These are phyloP conservation scores for Formica exsecta DNA, from an alignment of 1,140 invertebrate species.

Conservation along the genomic window DNA sequence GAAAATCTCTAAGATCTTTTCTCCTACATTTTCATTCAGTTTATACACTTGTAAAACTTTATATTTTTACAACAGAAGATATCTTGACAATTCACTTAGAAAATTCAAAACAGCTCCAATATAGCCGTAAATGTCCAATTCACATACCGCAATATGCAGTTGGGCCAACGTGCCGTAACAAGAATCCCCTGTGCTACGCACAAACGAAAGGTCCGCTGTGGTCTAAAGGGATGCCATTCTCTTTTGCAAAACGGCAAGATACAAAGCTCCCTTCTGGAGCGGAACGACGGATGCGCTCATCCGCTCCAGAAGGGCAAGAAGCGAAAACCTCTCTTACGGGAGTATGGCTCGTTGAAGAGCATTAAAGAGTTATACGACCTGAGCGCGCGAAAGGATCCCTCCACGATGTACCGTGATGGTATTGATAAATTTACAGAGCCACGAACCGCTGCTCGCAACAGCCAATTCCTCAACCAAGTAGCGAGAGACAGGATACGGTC, in stretches of 20 bases:
- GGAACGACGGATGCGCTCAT: slow-evolving; percentile 37
- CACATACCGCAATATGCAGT: slow-evolving; percentile 17
- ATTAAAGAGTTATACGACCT: slow-evolving; percentile 57
- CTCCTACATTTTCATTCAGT: background rate
- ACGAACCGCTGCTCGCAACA: slow-evolving; percentile 6
- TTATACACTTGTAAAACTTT: background rate
- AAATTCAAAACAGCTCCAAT: slow-evolving; percentile 5
- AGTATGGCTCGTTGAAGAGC: slow-evolving; percentile 48
- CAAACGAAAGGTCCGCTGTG: background rate
- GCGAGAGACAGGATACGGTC: slow-evolving; percentile 10
- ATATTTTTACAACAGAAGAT: background rate
- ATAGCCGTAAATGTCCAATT: slow-evolving; percentile 23
- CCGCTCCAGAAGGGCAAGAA: slow-evolving; percentile 33
- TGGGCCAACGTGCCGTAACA: slow-evolving; percentile 21
- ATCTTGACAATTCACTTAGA: background rate
- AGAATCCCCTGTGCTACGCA: background rate
- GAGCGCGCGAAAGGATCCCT: slow-evolving; percentile 32
- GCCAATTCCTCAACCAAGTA: slow-evolving; percentile 21
- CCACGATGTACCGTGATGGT: background rate
- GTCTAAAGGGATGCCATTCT: slow-evolving; percentile 49
- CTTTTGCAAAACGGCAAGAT: slow-evolving; percentile 31
- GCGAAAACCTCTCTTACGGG: background rate
- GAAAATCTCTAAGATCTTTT: background rate
- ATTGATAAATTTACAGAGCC: slow-evolving; percentile 53
- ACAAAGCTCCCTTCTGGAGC: slow-evolving; percentile 47